Conservation (phyloP, 2,888 invertebrate genomes). For the Tenthredo livida region DNA sequence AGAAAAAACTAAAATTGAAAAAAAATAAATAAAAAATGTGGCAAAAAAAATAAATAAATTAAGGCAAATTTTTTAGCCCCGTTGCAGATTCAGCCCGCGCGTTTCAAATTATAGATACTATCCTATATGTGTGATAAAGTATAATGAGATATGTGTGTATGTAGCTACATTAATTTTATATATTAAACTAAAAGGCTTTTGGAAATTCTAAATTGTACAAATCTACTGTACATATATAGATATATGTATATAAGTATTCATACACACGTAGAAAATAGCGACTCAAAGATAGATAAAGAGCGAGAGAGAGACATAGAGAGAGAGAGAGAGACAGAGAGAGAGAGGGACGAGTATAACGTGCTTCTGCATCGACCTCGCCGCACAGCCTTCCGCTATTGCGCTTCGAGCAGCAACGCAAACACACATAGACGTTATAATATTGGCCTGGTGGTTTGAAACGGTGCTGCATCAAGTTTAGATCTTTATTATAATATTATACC, state of each 20-base stretch:
- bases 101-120: no score
- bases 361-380: constrained; percentile 51
- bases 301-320: neutral
- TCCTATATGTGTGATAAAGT: no score
- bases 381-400: constrained; percentile 71
- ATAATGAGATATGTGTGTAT: no score
- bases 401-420: constrained; percentile 59
- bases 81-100: no score
- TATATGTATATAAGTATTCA: neutral
- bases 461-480: neutral
- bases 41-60: neutral
- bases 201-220: neutral
- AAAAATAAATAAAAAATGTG: neutral
- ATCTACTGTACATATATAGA: neutral
- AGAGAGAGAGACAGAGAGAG: neutral
- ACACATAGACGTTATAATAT: constrained; percentile 1
- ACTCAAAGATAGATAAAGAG: neutral
- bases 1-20: neutral
- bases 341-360: constrained; percentile 17
- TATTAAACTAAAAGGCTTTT: neutral
- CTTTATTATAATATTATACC: neutral
- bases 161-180: no score
- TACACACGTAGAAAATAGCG: constrained; percentile 5
- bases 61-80: neutral
- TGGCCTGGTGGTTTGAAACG: neutral